Base-by-base conservation (phyloP, 2,797 vertebrate genomes). In the Hippocampus kuda region DNA sequence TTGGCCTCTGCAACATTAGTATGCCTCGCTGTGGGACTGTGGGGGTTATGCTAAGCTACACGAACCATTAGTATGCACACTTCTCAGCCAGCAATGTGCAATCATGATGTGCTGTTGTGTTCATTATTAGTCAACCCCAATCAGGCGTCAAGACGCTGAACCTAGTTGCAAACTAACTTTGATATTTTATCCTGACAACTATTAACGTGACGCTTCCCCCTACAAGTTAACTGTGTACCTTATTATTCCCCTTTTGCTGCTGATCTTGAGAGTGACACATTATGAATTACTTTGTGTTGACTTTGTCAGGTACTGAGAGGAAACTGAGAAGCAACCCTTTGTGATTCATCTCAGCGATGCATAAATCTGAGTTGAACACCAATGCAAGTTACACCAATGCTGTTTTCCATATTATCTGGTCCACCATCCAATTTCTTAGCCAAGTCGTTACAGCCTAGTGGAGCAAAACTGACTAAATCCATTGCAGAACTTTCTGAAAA, bases 1-100 rank as follows among this genome's bases (percentile, higher is more conserved):
- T 89, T 86, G 88, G 91, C 90, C 91, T 88, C 89, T 79, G 87
- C 85, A 80, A 74, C 83, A 86, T 86, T 85, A 86, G 85, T 83
- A 87, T 86, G 85, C 84, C 70, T 68, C 75, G 72, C 77, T 65
- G 78, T 72, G 78, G 82, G 79, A 81, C 76, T 54, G 12, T 68
- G 63, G 74, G 76, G 79, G 82, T 77, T 81, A 75, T 65, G 64
- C 75, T 70, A 70, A 83, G 76, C 77, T 77, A 78, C 75, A 51
- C 76, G 69, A 70, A 67, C 78, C 74, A 84, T 86, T 85, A 81
- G 76, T 81, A 79, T 83, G 79, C 84, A 78, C 67, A 67, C 72
- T 68, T 75, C 70, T 79, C 77, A 59, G 76, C 49, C 22, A 60
- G 65, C 67, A 72, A 74, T 66, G 72, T n/a, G 72, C 46, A 70